These are phyloP conservation scores for Anoplophora glabripennis DNA, from an alignment of 1,140 invertebrate genomes.

Conservation along the genomic window DNA sequence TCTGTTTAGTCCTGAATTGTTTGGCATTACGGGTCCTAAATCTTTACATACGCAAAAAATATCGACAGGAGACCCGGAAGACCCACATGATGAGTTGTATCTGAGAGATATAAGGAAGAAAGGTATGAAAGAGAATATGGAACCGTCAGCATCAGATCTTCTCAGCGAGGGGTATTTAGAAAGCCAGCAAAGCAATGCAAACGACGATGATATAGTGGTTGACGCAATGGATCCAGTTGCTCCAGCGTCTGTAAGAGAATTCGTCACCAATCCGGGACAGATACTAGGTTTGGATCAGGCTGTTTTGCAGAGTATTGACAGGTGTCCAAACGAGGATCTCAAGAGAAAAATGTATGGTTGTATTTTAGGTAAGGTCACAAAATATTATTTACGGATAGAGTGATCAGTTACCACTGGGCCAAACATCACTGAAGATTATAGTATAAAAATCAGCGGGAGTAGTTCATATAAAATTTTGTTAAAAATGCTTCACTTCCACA, in stretches of 20 bases:
- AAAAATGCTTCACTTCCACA: too few species aligned
- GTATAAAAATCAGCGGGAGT: too few species aligned
- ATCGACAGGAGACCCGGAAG: slow-evolving; percentile 80
- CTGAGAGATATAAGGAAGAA: slow-evolving; percentile 81
- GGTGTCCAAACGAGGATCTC: slow-evolving; percentile 82
- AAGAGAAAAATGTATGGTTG: slow-evolving; percentile 94
- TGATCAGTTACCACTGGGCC: too few species aligned
- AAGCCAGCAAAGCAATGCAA: slow-evolving; percentile 47
- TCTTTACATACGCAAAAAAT: slow-evolving; percentile 69
- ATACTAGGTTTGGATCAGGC: slow-evolving; percentile 86
- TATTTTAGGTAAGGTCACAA: slow-evolving; percentile 57
- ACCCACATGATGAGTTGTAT: slow-evolving; percentile 92
- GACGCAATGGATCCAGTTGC: slow-evolving; percentile 66
- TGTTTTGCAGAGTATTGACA: slow-evolving; percentile 86
- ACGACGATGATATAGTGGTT: slow-evolving; percentile 78
- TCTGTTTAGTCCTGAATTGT: slow-evolving; percentile 84
- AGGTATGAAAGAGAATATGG: slow-evolving; percentile 62
- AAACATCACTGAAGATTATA: too few species aligned
- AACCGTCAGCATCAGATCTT: slow-evolving; percentile 48
- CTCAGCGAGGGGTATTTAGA: slow-evolving; percentile 44
- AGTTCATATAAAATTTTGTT: too few species aligned
- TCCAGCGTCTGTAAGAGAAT: slow-evolving; percentile 56
- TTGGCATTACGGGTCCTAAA: slow-evolving; percentile 78
- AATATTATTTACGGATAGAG: too few species aligned
- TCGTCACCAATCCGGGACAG: slow-evolving; percentile 69